phyloP scores from a whole-genome alignment of 2,888 invertebrate species.

The Epiblema foenella region DNA sequence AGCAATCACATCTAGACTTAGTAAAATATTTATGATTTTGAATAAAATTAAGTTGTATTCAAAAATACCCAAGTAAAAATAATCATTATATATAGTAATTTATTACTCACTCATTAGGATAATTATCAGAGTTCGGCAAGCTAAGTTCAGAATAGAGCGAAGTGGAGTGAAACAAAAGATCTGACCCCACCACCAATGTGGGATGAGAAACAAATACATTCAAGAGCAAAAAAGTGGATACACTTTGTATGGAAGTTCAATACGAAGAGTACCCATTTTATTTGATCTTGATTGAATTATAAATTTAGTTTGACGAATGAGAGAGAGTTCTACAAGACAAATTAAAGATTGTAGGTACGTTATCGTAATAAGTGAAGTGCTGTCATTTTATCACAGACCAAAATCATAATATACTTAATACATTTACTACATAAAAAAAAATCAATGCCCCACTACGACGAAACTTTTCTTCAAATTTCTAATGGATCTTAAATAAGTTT shows the following conservation, averaged over 20 bases:
- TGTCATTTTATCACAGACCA: not conserved
- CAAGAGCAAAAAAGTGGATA: no score
- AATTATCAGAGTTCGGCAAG: no score
- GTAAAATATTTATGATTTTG: no score
- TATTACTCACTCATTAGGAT: no score
- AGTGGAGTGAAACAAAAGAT: not conserved
- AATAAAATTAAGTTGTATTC: not conserved
- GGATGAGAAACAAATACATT: not conserved
- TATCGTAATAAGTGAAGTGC: not conserved
- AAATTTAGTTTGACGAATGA: no score
- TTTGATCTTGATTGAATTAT: no score
- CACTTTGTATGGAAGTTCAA: no score
- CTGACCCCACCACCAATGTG: not conserved
- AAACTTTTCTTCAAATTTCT: conserved; percentile 19
- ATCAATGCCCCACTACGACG: not conserved
- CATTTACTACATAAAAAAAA: not conserved
- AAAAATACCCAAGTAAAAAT: not conserved
- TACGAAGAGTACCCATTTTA: no score
- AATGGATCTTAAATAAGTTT: conserved; percentile 12
- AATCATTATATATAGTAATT: no score
- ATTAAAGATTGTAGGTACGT: not conserved
- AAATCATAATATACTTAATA: not conserved
- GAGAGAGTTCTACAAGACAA: not conserved
- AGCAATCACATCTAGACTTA: no score
- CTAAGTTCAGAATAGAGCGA: not conserved